These are phyloP conservation scores for Drosophila ustulata DNA, from an alignment of 2,888 invertebrate species.

Conservation along the genomic window DNA sequence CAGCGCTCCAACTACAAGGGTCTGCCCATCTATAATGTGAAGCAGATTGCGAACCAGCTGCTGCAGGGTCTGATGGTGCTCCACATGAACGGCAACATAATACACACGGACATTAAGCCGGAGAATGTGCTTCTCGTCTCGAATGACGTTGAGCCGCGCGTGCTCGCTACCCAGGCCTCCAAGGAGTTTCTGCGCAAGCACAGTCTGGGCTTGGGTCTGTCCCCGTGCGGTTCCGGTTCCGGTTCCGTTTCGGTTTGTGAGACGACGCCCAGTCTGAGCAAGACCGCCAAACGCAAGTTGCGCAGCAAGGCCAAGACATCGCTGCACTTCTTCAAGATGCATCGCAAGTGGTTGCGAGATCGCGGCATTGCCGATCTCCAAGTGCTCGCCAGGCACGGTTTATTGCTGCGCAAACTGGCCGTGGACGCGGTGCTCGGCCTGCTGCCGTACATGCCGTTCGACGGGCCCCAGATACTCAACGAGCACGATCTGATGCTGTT, in stretches of 20 bases:
- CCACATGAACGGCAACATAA: constrained; percentile 97
- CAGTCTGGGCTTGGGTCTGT: constrained; percentile 87
- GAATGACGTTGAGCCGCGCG: constrained; percentile 93
- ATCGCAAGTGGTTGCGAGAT: constrained; percentile 97
- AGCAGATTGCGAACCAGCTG: constrained; percentile 97
- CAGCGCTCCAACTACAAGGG: constrained; percentile 99
- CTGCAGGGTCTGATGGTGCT: constrained; percentile 98
- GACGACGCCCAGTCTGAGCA: constrained; percentile 91
- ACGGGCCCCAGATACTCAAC: constrained; percentile 36
- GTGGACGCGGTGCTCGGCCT: constrained; percentile 32
- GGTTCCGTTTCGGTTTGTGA: background rate
- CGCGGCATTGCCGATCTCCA: constrained; percentile 86
- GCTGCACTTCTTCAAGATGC: constrained; percentile 94
- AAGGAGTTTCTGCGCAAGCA: constrained; percentile 95
- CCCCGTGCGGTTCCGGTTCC: too few relatives aligned
- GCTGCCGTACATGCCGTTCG: constrained; percentile 53
- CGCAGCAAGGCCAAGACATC: constrained; percentile 80
- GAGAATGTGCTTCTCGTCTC: constrained; percentile 97
- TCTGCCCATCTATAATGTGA: constrained; percentile 97
- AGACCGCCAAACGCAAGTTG: constrained; percentile 95
- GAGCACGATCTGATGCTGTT: constrained; percentile 21
- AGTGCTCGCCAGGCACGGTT: constrained; percentile 85
- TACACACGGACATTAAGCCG: constrained; percentile 96
- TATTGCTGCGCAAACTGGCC: constrained; percentile 34
- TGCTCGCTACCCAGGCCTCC: constrained; percentile 96